Conservation (phyloP, 2,797 vertebrate species). For the Epinephelus coioides region DNA sequence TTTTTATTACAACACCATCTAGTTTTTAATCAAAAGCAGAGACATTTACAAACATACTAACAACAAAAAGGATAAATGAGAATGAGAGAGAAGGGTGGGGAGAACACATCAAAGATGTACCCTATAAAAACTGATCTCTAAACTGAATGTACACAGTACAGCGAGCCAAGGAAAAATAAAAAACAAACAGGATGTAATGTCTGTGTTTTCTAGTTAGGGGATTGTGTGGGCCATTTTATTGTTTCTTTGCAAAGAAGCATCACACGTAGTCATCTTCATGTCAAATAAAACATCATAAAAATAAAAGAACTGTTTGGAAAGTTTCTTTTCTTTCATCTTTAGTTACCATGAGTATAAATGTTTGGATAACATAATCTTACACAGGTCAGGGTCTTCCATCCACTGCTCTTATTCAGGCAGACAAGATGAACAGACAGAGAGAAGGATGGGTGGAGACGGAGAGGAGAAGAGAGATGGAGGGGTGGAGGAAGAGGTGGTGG, state of each 20-base stretch:
- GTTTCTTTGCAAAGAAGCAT: slow-evolving; percentile 87
- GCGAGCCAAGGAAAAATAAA: slow-evolving; percentile 84
- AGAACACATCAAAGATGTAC: slow-evolving; percentile 84
- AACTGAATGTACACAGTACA: slow-evolving; percentile 94
- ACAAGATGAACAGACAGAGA: slow-evolving; percentile 87
- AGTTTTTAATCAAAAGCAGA: slow-evolving; percentile 95
- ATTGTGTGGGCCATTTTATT: slow-evolving; percentile 71
- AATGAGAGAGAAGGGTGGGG: slow-evolving; percentile 49
- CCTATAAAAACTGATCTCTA: slow-evolving; percentile 96
- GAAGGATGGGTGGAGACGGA: slow-evolving; percentile 75
- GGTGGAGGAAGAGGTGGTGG: slow-evolving; percentile 67
- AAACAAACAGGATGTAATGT: slow-evolving; percentile 58
- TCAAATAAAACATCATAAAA: slow-evolving; percentile 98
- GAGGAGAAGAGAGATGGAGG: slow-evolving; percentile 71
- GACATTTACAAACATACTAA: slow-evolving; percentile 96
- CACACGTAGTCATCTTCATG: slow-evolving; percentile 75
- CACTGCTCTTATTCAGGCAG: slow-evolving; percentile 86
- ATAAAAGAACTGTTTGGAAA: slow-evolving; percentile 92
- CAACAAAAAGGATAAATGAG: slow-evolving; percentile 87
- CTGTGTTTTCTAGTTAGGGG: slow-evolving; percentile 69
- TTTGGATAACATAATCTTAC: slow-evolving; percentile 88
- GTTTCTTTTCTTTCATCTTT: slow-evolving; percentile 77
- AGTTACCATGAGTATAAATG: slow-evolving; percentile 93
- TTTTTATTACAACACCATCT: slow-evolving; percentile 99
- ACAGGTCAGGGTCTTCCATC: slow-evolving; percentile 82